phyloP scores from a whole-genome alignment of 2,113 vertebrate genomes.

The Muntiacus reevesi region DNA sequence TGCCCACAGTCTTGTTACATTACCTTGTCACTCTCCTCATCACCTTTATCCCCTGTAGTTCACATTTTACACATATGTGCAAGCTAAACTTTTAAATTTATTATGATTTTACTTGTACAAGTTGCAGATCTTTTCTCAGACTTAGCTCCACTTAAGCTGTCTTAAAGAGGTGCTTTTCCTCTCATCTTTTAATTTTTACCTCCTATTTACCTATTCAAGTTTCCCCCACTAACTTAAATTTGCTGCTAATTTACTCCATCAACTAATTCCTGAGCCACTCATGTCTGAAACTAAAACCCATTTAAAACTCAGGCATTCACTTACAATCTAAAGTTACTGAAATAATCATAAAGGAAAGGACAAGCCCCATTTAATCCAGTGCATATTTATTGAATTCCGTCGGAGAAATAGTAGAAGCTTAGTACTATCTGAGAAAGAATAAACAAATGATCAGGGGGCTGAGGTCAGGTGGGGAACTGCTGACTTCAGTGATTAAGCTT shows the following conservation, averaged over 20 bases:
- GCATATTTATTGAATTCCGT: neutral
- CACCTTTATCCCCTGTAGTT: neutral
- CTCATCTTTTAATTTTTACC: neutral
- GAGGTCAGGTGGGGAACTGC: neutral
- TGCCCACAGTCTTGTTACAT: neutral
- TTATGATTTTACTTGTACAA: neutral
- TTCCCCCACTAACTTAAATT: neutral
- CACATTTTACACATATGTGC: neutral
- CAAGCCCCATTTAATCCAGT: neutral
- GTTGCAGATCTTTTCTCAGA: neutral
- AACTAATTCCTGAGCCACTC: neutral
- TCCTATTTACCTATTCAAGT: neutral
- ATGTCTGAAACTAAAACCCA: neutral
- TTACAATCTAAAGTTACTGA: neutral
- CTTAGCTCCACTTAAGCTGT: neutral
- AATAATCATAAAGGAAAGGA: constrained; percentile 9
- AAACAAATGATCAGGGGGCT: neutral
- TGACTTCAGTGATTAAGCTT: constrained; percentile 1
- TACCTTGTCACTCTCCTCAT: neutral
- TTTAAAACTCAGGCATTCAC: neutral
- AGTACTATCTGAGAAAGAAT: neutral
- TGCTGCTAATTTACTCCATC: neutral
- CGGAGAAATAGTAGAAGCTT: neutral
- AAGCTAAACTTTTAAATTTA: neutral
- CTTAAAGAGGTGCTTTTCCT: neutral